These are phyloP conservation scores for Podargus strigoides DNA, from an alignment of 2,797 vertebrate genomes.

Conservation along the genomic window DNA sequence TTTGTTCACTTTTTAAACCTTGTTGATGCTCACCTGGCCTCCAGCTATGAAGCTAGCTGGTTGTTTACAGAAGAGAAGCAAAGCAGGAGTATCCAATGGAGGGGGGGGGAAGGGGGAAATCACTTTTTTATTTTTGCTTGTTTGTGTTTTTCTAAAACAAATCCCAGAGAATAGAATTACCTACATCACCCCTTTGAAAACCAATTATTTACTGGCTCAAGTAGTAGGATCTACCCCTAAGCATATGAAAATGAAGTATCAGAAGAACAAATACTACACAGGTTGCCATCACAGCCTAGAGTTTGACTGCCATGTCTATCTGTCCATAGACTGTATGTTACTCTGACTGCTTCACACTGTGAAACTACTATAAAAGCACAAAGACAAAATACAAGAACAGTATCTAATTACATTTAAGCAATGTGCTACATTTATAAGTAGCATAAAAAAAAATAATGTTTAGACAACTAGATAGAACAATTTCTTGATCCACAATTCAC, in stretches of 20 bases:
- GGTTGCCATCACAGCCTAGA: neutral
- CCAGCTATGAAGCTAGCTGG: neutral
- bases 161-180: neutral
- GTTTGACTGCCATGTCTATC: neutral
- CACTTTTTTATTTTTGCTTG: too few relatives aligned
- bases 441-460: neutral
- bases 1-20: neutral
- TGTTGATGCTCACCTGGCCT: neutral
- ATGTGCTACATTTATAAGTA: neutral
- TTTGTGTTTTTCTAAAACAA: neutral
- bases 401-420: conserved; percentile 24
- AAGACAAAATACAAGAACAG: conserved; percentile 28
- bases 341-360: conserved; percentile 18
- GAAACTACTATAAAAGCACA: conserved; percentile 40
- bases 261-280: neutral
- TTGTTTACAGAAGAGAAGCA: neutral
- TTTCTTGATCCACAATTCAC: neutral
- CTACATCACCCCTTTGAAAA: neutral
- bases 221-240: neutral
- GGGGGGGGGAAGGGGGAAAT: too few relatives aligned
- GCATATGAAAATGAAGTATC: neutral
- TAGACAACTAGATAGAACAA: neutral
- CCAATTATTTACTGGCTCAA: neutral
- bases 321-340: conserved; percentile 38
- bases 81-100: neutral